phyloP scores from a whole-genome alignment of 2,888 invertebrate species.

The Peribatodes rhomboidaria region DNA sequence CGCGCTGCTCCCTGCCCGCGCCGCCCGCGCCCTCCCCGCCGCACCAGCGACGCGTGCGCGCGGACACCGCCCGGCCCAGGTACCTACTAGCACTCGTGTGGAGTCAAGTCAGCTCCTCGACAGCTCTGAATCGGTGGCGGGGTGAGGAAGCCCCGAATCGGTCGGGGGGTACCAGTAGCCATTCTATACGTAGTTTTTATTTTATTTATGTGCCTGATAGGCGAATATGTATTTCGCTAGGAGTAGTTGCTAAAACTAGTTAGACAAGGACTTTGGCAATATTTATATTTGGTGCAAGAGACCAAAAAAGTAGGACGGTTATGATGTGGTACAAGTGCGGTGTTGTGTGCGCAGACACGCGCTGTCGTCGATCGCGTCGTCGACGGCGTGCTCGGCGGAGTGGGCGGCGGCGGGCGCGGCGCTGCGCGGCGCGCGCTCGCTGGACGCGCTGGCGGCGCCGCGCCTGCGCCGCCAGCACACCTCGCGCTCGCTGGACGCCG shows the following conservation, averaged over 20 bases:
- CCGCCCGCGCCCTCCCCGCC: constrained; percentile 51
- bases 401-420: constrained; percentile 58
- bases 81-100: too few species aligned
- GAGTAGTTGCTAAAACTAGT: too few species aligned
- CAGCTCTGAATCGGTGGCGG: too few species aligned
- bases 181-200: too few species aligned
- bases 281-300: too few species aligned
- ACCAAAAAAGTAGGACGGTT: not conserved
- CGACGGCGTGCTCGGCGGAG: constrained; percentile 82
- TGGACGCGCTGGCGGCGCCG: constrained; percentile 60
- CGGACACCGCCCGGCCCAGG: constrained; percentile 57
- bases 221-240: not conserved
- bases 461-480: constrained; percentile 66
- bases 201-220: too few species aligned
- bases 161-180: too few species aligned
- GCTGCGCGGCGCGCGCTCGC: constrained; percentile 67
- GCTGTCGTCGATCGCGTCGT: constrained; percentile 89
- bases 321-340: not conserved
- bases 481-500: constrained; percentile 73
- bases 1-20: constrained; percentile 69
- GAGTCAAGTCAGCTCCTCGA: too few species aligned
- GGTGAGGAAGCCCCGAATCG: too few species aligned
- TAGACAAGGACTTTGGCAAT: too few species aligned
- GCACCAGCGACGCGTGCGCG: constrained; percentile 48
- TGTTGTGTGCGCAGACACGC: constrained; percentile 77